A percentile compares a stretch with the other conserved stretches of the same genome.
Conservation (phyloP, 1,140 invertebrate species). For the Callitettix versicolor region DNA sequence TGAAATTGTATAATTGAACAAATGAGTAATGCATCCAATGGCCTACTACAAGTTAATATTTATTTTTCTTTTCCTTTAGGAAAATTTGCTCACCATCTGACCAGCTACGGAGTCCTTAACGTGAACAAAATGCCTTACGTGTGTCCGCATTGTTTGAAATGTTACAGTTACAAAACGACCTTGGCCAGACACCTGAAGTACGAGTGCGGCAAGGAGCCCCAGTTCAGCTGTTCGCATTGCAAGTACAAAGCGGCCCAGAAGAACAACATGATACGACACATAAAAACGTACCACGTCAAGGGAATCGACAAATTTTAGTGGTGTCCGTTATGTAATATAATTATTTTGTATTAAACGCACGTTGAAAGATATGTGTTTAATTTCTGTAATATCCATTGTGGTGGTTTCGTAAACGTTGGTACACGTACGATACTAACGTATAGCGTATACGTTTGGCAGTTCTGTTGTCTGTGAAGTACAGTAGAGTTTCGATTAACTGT, state of each 20-base stretch:
- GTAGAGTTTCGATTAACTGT: no score
- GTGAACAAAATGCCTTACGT: neutral
- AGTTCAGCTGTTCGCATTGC: conserved; percentile 38
- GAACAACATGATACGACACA: conserved; percentile 45
- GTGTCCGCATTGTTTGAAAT: conserved; percentile 32
- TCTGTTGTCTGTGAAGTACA: no score
- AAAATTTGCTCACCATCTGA: neutral
- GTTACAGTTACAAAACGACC: conserved; percentile 30
- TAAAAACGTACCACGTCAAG: conserved; percentile 26
- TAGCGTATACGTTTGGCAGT: no score
- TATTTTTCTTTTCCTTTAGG: no score
- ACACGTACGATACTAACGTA: no score
- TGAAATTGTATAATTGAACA: no score
- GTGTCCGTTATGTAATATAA: neutral
- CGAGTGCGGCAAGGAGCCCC: conserved; percentile 38
- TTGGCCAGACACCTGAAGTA: conserved; percentile 38
- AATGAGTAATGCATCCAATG: no score
- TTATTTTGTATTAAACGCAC: neutral
- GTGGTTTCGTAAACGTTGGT: no score
- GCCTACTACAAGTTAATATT: no score
- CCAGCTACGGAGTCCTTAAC: neutral
- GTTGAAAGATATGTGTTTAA: neutral
- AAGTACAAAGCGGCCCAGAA: conserved; percentile 44
- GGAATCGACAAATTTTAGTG: neutral
- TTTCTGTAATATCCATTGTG: neutral